These are phyloP conservation scores for Tinea trinotella DNA, from an alignment of 2,888 invertebrate species.

Conservation along the genomic window DNA sequence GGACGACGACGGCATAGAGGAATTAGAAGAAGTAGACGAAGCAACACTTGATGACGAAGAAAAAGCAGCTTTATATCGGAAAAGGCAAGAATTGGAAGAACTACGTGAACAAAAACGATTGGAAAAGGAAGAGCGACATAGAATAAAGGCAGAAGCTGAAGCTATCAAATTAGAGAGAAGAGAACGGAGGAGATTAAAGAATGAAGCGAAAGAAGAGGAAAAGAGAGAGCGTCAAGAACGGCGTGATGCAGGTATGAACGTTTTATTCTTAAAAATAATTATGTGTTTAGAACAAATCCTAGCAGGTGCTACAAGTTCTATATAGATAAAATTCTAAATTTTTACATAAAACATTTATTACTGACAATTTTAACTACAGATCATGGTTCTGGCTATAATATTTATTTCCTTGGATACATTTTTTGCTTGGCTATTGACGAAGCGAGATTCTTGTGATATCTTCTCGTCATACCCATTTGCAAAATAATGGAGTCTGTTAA, in stretches of 20 bases:
- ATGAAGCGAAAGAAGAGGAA: slow-evolving; percentile 44
- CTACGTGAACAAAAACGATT: slow-evolving; percentile 39
- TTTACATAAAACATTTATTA: too few species aligned
- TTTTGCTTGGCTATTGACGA: too few species aligned
- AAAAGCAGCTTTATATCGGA: slow-evolving; percentile 41
- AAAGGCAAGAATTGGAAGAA: slow-evolving; percentile 35
- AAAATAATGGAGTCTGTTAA: too few species aligned
- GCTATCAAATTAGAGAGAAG: slow-evolving; percentile 45
- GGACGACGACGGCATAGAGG: slow-evolving; percentile 44
- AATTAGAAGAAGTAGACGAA: slow-evolving; percentile 56
- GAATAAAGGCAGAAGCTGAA: slow-evolving; percentile 37
- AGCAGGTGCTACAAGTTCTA: too few species aligned
- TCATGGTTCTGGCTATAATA: too few species aligned
- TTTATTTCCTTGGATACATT: too few species aligned
- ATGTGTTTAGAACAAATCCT: too few species aligned
- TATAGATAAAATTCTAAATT: too few species aligned
- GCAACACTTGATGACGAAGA: slow-evolving; percentile 54
- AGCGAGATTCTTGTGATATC: too few species aligned
- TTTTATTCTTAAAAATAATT: too few species aligned
- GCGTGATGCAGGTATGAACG: slow-evolving; percentile 44
- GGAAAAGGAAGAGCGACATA: slow-evolving; percentile 38
- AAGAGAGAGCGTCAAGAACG: slow-evolving; percentile 40
- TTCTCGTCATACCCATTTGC: too few species aligned
- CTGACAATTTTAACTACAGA: too few species aligned
- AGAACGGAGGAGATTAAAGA: slow-evolving; percentile 42